Evolutionary conservation across 2,888 invertebrate species (phyloP).

Genomic region (Suillia variegata): DNA sequence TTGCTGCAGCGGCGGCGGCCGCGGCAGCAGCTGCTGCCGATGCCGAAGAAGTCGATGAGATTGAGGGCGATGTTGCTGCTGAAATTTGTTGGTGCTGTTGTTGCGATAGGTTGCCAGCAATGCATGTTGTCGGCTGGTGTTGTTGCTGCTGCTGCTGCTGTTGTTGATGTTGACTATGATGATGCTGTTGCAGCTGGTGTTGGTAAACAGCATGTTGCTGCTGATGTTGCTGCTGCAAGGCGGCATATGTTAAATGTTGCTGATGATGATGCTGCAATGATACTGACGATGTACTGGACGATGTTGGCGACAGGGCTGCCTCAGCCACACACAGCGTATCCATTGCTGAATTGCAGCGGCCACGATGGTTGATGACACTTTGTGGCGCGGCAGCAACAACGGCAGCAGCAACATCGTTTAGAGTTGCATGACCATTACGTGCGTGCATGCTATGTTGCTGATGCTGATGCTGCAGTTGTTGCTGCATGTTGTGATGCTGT

Average conservation of each 20-base stretch:
- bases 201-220: slow-evolving; percentile 33
- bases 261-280: slow-evolving; percentile 37
- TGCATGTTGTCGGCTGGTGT: slow-evolving; percentile 29
- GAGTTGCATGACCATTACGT: slow-evolving; percentile 37
- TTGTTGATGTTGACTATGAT: slow-evolving; percentile 14
- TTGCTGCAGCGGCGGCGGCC: slow-evolving; percentile 53
- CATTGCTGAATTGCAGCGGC: slow-evolving; percentile 40
- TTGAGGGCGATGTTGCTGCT: slow-evolving; percentile 6
- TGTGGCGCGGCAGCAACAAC: slow-evolving; percentile 38
- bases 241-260: slow-evolving; percentile 35
- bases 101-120: slow-evolving; percentile 22
- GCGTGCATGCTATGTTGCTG: slow-evolving; percentile 27
- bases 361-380: slow-evolving; percentile 49
- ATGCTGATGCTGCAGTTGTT: slow-evolving; percentile 36
- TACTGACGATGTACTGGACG: slow-evolving; percentile 38
- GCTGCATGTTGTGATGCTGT: slow-evolving; percentile 22
- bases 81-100: not conserved
- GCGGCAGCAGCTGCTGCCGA: slow-evolving; percentile 48
- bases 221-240: slow-evolving; percentile 35
- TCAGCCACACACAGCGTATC: slow-evolving; percentile 45
- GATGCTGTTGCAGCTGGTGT: slow-evolving; percentile 29
- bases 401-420: slow-evolving; percentile 27
- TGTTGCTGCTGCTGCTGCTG: slow-evolving; percentile 18
- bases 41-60: slow-evolving; percentile 42
- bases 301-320: slow-evolving; percentile 47